These are phyloP conservation scores for Tridacna crocea DNA, from an alignment of 2,888 invertebrate genomes.

Conservation along the genomic window DNA sequence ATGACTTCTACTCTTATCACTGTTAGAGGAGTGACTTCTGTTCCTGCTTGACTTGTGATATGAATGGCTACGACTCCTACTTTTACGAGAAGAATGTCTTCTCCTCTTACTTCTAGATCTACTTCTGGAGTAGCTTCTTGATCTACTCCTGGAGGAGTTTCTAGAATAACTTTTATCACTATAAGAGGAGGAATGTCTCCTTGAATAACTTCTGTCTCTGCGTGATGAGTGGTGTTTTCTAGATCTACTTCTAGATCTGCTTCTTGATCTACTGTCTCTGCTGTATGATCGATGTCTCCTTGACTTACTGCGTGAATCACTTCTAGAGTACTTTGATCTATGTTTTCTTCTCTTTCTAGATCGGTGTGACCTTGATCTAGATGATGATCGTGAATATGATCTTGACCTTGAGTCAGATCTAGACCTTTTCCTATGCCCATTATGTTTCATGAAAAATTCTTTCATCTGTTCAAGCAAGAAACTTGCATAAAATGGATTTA, in stretches of 20 bases:
- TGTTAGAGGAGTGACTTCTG: conserved; percentile 1
- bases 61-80: neutral
- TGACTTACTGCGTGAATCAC: conserved; percentile 28
- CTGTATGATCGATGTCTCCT: neutral
- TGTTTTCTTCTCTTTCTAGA: conserved; percentile 40
- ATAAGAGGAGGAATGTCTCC: neutral
- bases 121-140: conserved; percentile 9
- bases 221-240: neutral
- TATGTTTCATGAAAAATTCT: conserved; percentile 22
- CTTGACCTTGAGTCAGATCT: conserved; percentile 26
- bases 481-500: conserved; percentile 51
- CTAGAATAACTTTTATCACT: neutral
- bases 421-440: conserved; percentile 6
- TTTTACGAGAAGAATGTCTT: neutral
- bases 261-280: conserved; percentile 27
- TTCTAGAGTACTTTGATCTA: conserved; percentile 23
- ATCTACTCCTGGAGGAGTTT: conserved; percentile 12
- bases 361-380: conserved; percentile 46
- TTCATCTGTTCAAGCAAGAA: conserved; percentile 45
- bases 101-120: conserved; percentile 18
- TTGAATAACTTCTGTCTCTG: conserved; percentile 9
- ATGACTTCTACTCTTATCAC: conserved; percentile 25
- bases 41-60: neutral
- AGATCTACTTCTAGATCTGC: conserved; percentile 33
- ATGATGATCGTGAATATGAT: conserved; percentile 32